Conservation (phyloP, 2,113 vertebrate genomes). For the Callipepla californica region DNA sequence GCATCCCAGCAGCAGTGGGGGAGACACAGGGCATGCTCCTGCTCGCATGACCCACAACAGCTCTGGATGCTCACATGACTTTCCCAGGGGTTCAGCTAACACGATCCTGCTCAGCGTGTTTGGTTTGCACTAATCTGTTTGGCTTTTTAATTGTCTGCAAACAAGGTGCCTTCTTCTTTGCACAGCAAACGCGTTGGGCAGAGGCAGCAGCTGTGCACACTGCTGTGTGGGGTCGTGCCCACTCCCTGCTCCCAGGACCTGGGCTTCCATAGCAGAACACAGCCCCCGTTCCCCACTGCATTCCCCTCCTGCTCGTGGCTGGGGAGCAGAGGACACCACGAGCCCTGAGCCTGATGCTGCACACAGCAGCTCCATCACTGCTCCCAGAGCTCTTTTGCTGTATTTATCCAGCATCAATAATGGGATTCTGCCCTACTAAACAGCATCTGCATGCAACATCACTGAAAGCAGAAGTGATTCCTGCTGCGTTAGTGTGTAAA, state of each 20-base stretch:
- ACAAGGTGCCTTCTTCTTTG: not conserved
- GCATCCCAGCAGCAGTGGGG: not conserved
- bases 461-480: not conserved
- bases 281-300: not conserved
- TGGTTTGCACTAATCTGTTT: slow-evolving; percentile 24
- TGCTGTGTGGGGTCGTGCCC: not conserved
- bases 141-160: slow-evolving; percentile 26
- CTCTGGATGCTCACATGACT: accelerated
- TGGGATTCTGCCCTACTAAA: not conserved
- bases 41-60: not conserved
- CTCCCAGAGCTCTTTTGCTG: not conserved
- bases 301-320: not conserved
- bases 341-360: not conserved
- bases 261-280: not conserved
- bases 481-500: not conserved
- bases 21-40: not conserved
- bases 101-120: not conserved
- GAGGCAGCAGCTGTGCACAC: not conserved
- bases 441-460: not conserved
- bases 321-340: not conserved
- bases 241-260: not conserved
- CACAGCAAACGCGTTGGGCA: not conserved
- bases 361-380: not conserved
- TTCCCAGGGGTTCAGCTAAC: not conserved
- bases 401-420: not conserved